Evolutionary conservation across 2,797 vertebrate genomes (phyloP), one percentile per base, ranked within the genome.

Genomic region (Sebastes iracundus): DNA sequence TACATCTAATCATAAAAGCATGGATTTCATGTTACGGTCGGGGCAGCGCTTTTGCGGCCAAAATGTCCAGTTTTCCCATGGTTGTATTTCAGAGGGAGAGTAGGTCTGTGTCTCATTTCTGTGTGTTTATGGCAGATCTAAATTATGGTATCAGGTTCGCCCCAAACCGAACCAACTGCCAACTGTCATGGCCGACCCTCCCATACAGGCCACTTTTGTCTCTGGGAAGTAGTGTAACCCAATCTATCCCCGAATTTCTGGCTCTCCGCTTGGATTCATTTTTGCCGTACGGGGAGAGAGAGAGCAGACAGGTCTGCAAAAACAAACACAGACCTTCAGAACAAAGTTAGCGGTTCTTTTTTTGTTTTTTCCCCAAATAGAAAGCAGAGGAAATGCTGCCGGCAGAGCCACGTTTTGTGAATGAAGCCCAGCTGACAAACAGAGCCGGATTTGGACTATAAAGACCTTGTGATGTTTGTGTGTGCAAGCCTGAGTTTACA

Each of bases 71-170:
- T 80, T 85, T 94, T 94, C 92, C 89, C 90, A 92, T 84, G 83
- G 77, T 64, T 82, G 83, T 77, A 65, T 92, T 91, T 91, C 91
- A 90, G 81, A 90, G 80, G 58, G 74, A 87, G 85, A 68, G 76
- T 1, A 65, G 80, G 91, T 66, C 93, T 95, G 94, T 56, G 87
- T 90, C 89, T 95, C 85, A 94, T 95, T 92, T 95, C 84, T 73
- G 22, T 63, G 77, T 95, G 94, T 95, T 95, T 95, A 95, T 87
- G 86, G 88, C 89, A 86, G 85, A 88, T 92, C 91, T 93, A 95
- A 95, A 95, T 94, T 91, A 95, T 85, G 92, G 92, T 93, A 95
- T 95, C 93, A 80, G 79, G 88, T 95, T 95, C 88, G 35, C 84
- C 87, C 80, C 78, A 59, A 87, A 81, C 85, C 35, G 70, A 79